A percentile compares a stretch with the other conserved stretches of the same genome.
Conservation (phyloP, 1,140 invertebrate genomes). For the Xylocopa sonorina region DNA sequence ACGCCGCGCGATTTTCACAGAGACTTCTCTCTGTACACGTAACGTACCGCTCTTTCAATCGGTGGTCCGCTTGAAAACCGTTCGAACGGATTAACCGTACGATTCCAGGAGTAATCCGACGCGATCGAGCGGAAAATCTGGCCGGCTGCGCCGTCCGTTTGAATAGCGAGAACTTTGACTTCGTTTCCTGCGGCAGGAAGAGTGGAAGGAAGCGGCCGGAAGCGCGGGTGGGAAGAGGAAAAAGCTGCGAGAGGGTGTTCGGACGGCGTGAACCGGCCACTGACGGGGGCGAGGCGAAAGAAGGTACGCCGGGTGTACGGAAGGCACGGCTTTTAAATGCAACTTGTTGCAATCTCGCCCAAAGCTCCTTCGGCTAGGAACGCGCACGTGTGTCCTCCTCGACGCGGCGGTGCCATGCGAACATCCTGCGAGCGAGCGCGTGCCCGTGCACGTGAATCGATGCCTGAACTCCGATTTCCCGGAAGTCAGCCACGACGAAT, state of each 20-base stretch:
- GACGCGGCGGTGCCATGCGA: too few species aligned
- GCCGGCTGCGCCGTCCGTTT: background rate
- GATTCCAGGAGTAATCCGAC: background rate
- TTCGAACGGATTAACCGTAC: background rate
- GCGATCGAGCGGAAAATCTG: slow-evolving; percentile 32
- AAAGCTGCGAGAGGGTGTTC: too few species aligned
- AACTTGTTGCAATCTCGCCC: slow-evolving; percentile 73
- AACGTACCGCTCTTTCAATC: too few species aligned
- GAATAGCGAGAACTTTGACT: background rate
- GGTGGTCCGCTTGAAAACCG: too few species aligned
- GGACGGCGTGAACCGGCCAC: too few species aligned
- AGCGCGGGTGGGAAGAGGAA: background rate
- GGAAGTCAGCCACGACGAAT: background rate
- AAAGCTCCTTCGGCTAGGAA: slow-evolving; percentile 46
- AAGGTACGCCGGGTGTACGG: slow-evolving; percentile 54
- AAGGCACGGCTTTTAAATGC: slow-evolving; percentile 69
- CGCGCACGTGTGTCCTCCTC: slow-evolving; percentile 37
- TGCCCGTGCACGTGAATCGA: background rate
- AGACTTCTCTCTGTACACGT: too few species aligned
- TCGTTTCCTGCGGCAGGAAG: background rate
- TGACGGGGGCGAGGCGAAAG: too few species aligned
- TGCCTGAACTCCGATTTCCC: too few species aligned
- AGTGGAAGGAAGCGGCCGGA: background rate
- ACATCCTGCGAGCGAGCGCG: too few species aligned
- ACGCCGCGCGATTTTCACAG: too few species aligned